Conservation (phyloP, 2,113 vertebrate genomes). For the Pelmatolapia mariae region DNA sequence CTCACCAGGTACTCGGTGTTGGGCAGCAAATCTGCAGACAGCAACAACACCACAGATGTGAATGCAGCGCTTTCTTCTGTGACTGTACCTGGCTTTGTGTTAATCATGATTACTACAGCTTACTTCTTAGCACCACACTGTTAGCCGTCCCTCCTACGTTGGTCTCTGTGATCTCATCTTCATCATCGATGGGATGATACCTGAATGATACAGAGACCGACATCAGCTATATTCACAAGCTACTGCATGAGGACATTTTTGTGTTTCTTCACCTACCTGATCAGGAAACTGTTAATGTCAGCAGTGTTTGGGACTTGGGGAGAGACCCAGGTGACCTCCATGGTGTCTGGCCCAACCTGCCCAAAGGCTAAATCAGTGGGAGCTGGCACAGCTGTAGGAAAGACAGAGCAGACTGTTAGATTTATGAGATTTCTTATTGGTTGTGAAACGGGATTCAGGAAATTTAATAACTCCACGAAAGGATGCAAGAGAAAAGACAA, state of each 20-base stretch:
- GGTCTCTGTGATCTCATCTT: conserved; percentile 82
- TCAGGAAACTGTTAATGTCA: conserved; percentile 76
- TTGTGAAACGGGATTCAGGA: not conserved
- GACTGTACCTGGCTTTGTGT: not conserved
- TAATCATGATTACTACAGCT: conserved; percentile 24
- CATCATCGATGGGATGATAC: conserved; percentile 87
- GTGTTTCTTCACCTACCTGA: conserved; percentile 67
- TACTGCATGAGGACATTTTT: not conserved
- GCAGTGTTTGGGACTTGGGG: conserved; percentile 76
- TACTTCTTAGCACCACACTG: conserved; percentile 81
- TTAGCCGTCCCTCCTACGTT: conserved; percentile 73
- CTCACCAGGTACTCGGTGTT: conserved; percentile 89
- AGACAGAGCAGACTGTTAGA: not conserved
- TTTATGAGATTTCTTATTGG: not conserved
- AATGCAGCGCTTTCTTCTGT: not conserved
- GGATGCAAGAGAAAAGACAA: not conserved
- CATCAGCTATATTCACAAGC: not conserved
- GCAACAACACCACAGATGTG: not conserved
- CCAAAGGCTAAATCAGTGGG: conserved; percentile 85
- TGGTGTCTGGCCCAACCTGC: conserved; percentile 78
- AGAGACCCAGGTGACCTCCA: conserved; percentile 83
- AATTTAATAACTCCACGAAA: not conserved
- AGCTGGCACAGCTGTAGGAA: conserved; percentile 81
- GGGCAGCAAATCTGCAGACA: conserved; percentile 83
- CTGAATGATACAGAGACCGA: conserved; percentile 8